Evolutionary conservation across 1,140 invertebrate species (phyloP), one percentile per base, ranked within the genome.

Genomic region (Cardiocondyla obscurior): DNA sequence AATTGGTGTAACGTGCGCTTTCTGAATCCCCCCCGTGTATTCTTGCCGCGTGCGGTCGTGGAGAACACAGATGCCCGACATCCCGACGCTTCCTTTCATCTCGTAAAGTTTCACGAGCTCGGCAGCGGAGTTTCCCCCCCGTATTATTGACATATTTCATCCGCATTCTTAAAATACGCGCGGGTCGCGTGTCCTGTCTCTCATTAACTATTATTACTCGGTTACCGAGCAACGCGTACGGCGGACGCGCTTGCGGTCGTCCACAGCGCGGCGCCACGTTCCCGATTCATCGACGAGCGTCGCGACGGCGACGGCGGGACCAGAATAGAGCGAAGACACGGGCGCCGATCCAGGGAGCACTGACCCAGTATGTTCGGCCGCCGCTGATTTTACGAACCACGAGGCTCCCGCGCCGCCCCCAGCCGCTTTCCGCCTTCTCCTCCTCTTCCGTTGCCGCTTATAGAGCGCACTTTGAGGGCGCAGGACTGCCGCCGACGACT

Each of bases 291-390:
- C 84, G 88, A 72, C 65, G 49, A 60, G 46, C 72, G 72, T 65
- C 70, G 84, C 55, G 77, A 19, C 76, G 89, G 82, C 55, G 83
- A 51, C 19, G 76, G 69, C 84, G 83, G 72, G 86, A 84, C 87
- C 58, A 90, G 89, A 93, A 93, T 93, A 88, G 87, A 88, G 88
- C 88, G 42, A 90, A 77, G 76, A 83, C 85, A 86, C 88, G 90
- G 90, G 89, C 90, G 85, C 86, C 77, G 89, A 91, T 92, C 88
- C 91, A 92, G 90, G 91, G 92, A 93, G 90, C 93, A 93, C 90
- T 92, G 92, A 93, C 93, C 93, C 85, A 92, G 85, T 93, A 92
- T 92, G 89, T 87, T 85, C 87, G 85, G 85, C 83, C 76, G 77
- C 70, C 83, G 85, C 69, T 87, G 85, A 90, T 89, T 89, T 90